phyloP scores from a whole-genome alignment of 2,797 vertebrate species.

The Cetoscarus ocellatus region DNA sequence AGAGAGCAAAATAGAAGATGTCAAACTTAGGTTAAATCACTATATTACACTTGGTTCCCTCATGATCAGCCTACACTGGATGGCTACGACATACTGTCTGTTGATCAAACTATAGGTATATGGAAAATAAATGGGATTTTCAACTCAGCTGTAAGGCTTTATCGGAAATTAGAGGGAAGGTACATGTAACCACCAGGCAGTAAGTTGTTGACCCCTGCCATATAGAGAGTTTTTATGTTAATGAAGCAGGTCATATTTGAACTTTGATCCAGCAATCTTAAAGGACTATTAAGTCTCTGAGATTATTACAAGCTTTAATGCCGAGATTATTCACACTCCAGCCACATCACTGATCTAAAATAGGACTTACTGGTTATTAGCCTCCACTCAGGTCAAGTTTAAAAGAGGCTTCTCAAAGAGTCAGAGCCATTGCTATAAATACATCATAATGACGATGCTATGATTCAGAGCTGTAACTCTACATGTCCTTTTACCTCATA shows the following conservation, averaged over 20 bases:
- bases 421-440: conserved; percentile 35
- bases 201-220: no score
- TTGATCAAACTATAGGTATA: no score
- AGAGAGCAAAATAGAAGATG: no score
- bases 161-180: no score
- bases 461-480: background rate
- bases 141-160: no score
- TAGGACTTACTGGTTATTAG: background rate
- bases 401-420: conserved; percentile 16
- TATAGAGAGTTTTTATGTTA: conserved; percentile 30
- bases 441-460: conserved; percentile 21
- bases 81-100: no score
- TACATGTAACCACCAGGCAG: no score
- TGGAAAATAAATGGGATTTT: no score
- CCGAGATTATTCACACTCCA: conserved; percentile 1
- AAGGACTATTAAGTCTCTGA: conserved; percentile 37
- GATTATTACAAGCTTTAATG: conserved; percentile 7
- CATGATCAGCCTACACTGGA: no score
- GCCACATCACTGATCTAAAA: conserved; percentile 16
- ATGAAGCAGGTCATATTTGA: conserved; percentile 46
- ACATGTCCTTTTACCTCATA: conserved; percentile 28
- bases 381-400: conserved; percentile 20
- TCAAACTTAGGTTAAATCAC: no score
- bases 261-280: conserved; percentile 15
- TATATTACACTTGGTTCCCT: no score